Conservation (phyloP, 2,797 vertebrate genomes). For the Clarias pachynema region DNA sequence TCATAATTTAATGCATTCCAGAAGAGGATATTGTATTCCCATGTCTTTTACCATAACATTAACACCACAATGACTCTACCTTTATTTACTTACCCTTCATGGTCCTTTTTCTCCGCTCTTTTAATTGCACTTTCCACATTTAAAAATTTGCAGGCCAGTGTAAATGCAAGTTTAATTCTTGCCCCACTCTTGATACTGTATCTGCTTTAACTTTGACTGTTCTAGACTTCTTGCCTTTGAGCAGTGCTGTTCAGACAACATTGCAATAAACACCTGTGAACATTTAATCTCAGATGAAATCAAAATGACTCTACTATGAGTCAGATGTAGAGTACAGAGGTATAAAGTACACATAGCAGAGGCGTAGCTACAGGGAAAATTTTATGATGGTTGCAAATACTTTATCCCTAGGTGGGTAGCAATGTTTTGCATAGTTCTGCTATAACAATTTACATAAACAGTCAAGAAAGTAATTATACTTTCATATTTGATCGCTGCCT, state of each 20-base stretch:
- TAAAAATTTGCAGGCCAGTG: background rate
- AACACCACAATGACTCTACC: background rate
- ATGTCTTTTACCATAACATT: background rate
- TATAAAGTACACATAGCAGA: background rate
- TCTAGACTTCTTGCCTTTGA: slow-evolving; percentile 55
- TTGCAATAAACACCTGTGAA: slow-evolving; percentile 21
- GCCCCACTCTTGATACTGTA: background rate
- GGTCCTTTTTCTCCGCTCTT: background rate
- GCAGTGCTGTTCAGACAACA: slow-evolving; percentile 13
- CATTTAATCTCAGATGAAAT: slow-evolving; percentile 67
- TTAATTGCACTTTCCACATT: background rate
- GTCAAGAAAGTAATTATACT: background rate
- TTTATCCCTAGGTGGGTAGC: background rate
- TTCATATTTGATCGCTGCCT: no score
- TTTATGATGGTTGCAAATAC: background rate
- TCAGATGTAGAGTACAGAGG: background rate
- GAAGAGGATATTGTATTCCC: background rate
- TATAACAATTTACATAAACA: slow-evolving; percentile 2
- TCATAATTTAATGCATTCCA: slow-evolving; percentile 6
- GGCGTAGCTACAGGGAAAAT: background rate
- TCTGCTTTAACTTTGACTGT: slow-evolving; percentile 56
- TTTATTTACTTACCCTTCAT: background rate
- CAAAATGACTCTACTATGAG: slow-evolving; percentile 62
- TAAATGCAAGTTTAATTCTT: background rate
- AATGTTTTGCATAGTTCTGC: background rate